phyloP scores from a whole-genome alignment of 2,888 invertebrate genomes.

The Noctua pronuba region DNA sequence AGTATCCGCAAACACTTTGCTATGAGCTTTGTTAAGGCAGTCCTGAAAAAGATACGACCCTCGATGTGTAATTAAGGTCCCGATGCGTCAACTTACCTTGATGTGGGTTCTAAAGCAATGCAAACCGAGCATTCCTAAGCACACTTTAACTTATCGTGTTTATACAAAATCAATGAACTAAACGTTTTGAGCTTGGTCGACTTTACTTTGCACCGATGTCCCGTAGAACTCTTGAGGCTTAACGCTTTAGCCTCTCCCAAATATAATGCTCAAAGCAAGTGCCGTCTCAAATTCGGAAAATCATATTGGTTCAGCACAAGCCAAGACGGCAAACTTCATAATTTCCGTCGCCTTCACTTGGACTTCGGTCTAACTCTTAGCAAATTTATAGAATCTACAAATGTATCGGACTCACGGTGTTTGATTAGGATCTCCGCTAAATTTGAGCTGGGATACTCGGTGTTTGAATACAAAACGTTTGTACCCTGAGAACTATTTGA shows the following conservation, averaged over 20 bases:
- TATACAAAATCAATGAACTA: conserved; percentile 58
- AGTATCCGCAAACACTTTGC: conserved; percentile 74
- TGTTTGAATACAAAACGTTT: conserved; percentile 36
- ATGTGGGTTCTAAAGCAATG: conserved; percentile 82
- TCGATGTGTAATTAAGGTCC: conserved; percentile 83
- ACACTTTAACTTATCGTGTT: conserved; percentile 60
- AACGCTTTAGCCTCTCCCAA: conserved; percentile 19
- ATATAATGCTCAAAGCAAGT: conserved; percentile 37
- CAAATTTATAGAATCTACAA: conserved; percentile 45
- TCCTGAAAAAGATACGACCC: conserved; percentile 77
- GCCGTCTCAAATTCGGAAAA: conserved; percentile 31
- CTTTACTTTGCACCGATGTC: conserved; percentile 51
- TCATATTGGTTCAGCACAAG: conserved; percentile 49
- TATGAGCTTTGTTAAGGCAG: conserved; percentile 76
- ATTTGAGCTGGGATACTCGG: conserved; percentile 44
- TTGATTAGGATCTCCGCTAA: conserved; percentile 44
- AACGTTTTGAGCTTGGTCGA: conserved; percentile 60
- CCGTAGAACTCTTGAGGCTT: background rate
- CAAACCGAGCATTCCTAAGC: conserved; percentile 71
- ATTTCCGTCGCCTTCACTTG: conserved; percentile 42
- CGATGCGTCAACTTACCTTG: conserved; percentile 82
- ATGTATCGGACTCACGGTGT: conserved; percentile 21
- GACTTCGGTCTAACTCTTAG: conserved; percentile 30
- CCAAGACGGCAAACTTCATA: conserved; percentile 51
- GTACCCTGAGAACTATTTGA: conserved; percentile 10